Evolutionary conservation across 1,140 invertebrate species (phyloP).

Genomic region (Macrotrachela quadricornifera): DNA sequence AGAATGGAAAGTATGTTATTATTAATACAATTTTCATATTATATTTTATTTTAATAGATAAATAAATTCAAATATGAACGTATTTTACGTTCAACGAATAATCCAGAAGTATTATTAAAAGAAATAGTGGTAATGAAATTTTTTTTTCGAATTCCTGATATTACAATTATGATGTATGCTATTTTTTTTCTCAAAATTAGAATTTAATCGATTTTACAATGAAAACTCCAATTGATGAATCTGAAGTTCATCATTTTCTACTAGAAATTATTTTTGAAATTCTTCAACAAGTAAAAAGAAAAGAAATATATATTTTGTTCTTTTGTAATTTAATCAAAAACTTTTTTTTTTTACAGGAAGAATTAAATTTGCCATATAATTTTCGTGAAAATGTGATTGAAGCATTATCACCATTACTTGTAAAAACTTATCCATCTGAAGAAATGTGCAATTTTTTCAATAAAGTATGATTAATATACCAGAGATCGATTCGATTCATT

Average conservation of each 20-base stretch:
- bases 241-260: no score
- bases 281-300: no score
- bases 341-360: constrained; percentile 5
- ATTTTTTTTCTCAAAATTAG: no score
- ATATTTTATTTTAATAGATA: constrained; percentile 26
- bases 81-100: constrained; percentile 41
- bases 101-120: constrained; percentile 52
- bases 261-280: no score
- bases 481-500: no score
- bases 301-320: no score
- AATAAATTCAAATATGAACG: constrained; percentile 52
- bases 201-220: no score
- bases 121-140: constrained; percentile 56
- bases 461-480: no score
- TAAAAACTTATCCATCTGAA: constrained; percentile 39
- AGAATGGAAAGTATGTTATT: constrained; percentile 40
- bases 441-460: constrained; percentile 40
- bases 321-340: no score
- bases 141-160: constrained; percentile 1
- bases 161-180: background rate
- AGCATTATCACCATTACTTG: constrained; percentile 37
- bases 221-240: no score
- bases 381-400: constrained; percentile 37
- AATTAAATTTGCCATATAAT: constrained; percentile 20
- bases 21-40: no score